Evolutionary conservation across 2,888 invertebrate genomes (phyloP).

Genomic region (Gastrophysa polygoni): DNA sequence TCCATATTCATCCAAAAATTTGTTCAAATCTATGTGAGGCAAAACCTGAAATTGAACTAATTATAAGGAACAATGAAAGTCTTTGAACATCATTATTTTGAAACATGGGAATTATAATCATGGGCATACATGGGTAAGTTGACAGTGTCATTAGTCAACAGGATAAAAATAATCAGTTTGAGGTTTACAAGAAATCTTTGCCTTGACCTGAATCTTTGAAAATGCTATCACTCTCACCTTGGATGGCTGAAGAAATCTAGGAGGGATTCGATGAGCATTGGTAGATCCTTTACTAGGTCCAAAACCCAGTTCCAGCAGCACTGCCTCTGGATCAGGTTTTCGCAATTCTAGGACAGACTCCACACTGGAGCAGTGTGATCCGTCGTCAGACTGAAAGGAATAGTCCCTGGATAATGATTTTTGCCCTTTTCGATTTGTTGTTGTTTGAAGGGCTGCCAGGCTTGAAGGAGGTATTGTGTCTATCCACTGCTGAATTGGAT

Average conservation of each 20-base stretch:
- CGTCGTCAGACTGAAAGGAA: constrained; percentile 58
- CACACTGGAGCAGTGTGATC: constrained; percentile 74
- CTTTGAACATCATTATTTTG: too few relatives aligned
- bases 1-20: constrained; percentile 55
- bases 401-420: constrained; percentile 51
- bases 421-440: constrained; percentile 27
- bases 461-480: constrained; percentile 66
- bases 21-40: constrained; percentile 53
- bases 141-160: too few relatives aligned
- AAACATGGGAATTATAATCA: not conserved
- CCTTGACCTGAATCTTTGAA: too few relatives aligned
- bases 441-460: constrained; percentile 25
- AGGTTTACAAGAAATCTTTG: too few relatives aligned
- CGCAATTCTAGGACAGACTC: constrained; percentile 83
- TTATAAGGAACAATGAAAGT: too few relatives aligned
- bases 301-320: constrained; percentile 81
- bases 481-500: constrained; percentile 78
- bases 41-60: constrained; percentile 50
- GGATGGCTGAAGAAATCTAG: constrained; percentile 81
- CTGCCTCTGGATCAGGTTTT: constrained; percentile 87
- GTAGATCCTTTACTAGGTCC: constrained; percentile 74
- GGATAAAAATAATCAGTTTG: too few relatives aligned
- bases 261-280: constrained; percentile 79
- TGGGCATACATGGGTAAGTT: too few relatives aligned
- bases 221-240: constrained; percentile 63